Base-by-base conservation (phyloP, 2,888 invertebrate genomes). In the Myopa tessellatipennis region DNA sequence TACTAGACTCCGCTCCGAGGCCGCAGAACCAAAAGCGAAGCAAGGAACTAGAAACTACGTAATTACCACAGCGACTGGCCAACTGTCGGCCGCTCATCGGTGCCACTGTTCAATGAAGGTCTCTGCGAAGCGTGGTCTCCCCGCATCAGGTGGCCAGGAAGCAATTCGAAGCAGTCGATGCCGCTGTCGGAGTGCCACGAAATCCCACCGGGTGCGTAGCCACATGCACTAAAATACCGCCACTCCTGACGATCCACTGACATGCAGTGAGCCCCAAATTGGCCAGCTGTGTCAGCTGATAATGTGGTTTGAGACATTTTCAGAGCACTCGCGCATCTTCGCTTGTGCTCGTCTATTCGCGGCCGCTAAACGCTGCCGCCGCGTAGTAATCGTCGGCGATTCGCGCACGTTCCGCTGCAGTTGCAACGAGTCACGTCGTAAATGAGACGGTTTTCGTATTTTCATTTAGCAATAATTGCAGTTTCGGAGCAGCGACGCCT, bases 31-130 rank as follows among this genome's bases (percentile, higher is more conserved):
- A 38, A 36, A 34, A 38, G 65, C 10, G 4, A 14, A 36, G 4
- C 10, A 12, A 26, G 38, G 26, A 61, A 61, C 45, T 45, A 45
- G 16, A 34, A 36, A 12, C 38, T 12, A 65, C 40, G 60, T 34
- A 73, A 75, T 68, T 52, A 67, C 60, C 16, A 18, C 55, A 50
- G 18, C 40, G 38, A 63, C 63, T 2, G 10, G 65, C 74, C 74
- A 74, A 68, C 34, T 69, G 58, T 10, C 10, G 61, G 67, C 67
- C 52, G 67, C 74, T 40, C 38, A 52, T 52, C 55, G 7, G 40
- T 69, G 75, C 75, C 75, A 75, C 75, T 38, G 75, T 36, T 67
- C 55, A 75, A 75, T 75, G 12, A 75, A 4, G 74, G 65, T 52
- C 45, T 55, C 45, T 60, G n/a, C 58, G 40, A 4, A 36, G 36